A percentile compares a stretch with the other conserved stretches of the same genome.
These are phyloP conservation scores for Trachelus troglodyta DNA, from an alignment of 2,888 invertebrate species.

Conservation along the genomic window DNA sequence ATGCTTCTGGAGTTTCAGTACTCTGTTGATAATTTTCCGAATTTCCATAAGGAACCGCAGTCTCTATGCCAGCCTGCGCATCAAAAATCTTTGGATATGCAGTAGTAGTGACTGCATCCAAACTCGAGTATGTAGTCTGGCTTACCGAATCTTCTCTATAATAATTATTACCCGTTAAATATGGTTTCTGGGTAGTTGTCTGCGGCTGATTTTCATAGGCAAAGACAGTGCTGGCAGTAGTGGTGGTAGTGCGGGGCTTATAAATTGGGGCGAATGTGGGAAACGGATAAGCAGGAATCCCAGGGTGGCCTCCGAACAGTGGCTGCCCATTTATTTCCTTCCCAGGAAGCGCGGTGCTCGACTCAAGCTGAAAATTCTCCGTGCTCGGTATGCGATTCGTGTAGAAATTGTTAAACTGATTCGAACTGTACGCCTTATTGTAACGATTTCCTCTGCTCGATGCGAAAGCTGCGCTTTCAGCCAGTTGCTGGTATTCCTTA, in stretches of 20 bases:
- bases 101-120: conserved; percentile 34
- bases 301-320: conserved; percentile 43
- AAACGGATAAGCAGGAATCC: conserved; percentile 49
- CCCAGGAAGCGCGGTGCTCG: conserved; percentile 34
- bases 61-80: conserved; percentile 14
- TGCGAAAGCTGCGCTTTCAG: conserved; percentile 82
- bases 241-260: conserved; percentile 44
- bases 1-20: conserved; percentile 5
- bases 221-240: background rate
- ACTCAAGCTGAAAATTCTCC: conserved; percentile 19
- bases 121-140: conserved; percentile 33
- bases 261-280: conserved; percentile 53
- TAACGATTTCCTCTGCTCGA: conserved; percentile 64
- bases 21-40: conserved; percentile 25
- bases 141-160: conserved; percentile 28
- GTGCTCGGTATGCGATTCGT: conserved; percentile 31
- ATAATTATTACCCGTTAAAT: conserved; percentile 35
- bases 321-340: conserved; percentile 64
- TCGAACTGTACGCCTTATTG: conserved; percentile 47
- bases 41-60: conserved; percentile 19
- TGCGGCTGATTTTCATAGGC: conserved; percentile 17
- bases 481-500: conserved; percentile 77
- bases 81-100: conserved; percentile 34
- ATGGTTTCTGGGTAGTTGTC: conserved; percentile 33
- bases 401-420: conserved; percentile 47